Base-by-base conservation (phyloP, 2,888 invertebrate species). In the Selenia dentaria region DNA sequence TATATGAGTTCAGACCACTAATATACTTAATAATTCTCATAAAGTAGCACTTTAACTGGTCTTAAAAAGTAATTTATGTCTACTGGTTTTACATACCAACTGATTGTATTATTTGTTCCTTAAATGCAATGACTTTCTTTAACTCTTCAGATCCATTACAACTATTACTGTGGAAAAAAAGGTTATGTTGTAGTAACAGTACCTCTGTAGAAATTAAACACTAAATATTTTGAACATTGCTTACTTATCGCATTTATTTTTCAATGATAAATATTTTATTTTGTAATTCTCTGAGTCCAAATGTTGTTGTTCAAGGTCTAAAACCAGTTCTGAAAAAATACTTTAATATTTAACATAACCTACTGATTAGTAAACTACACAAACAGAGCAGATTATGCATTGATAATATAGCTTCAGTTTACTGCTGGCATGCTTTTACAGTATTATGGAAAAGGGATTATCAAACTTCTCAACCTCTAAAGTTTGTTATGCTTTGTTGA, bases 181-280 rank as follows among this genome's bases (percentile, higher is more conserved):
- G 34, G 6, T 8, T 2, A 22, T 1, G n/a, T 20, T n/a, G 6
- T 25, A 16, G 5, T 2, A 3, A 5, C 16, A 16, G 3, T 3
- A 16, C 4, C 4, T 16, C 2, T 3, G 16, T 16, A 4, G 16
- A 4, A 16, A 16, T 16, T 2, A 4, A 4, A 16, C 16, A 16
- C 16, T 16, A 16, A 16, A 4, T 2, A 4, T 16, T 16, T 16
- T 4, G 16, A 2, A 16, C 16, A 16, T 16, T 16, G 54, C 41
- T 39, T 70, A 85, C 86, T 73, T 79, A 51, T 74, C 67, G 71
- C 81, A 81, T 63, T 67, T 79, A 42, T 75, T 67, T 51, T 73
- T 78, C 25, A 69, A 70, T 41, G 52, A 47, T 2, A 51, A 34
- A 32, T 67, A 62, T 53, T 79, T 67, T 26, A 56, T 59, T 64